A percentile compares a stretch with the other conserved stretches of the same genome.
phyloP scores from a whole-genome alignment of 2,113 vertebrate species.

The Crypturellus undulatus region DNA sequence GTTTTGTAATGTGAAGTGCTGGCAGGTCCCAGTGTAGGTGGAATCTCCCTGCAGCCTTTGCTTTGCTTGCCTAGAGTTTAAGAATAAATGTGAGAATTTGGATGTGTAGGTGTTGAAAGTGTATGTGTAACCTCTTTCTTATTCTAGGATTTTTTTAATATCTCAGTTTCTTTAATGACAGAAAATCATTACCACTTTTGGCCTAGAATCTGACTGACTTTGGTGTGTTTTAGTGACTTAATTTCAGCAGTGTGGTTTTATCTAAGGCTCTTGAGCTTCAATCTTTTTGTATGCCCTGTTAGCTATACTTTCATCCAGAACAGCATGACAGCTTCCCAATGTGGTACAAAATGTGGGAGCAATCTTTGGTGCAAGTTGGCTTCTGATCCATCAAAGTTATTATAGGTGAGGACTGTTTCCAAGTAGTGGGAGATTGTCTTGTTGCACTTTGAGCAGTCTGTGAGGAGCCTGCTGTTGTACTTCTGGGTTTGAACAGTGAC shows the following conservation, averaged over 20 bases:
- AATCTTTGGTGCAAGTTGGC: neutral
- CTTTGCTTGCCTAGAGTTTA: neutral
- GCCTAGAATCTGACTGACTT: neutral
- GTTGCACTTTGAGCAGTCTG: neutral
- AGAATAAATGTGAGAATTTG: neutral
- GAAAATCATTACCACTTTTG: accelerated
- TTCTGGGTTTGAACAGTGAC: neutral
- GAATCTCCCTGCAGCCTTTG: neutral
- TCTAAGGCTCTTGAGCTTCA: neutral
- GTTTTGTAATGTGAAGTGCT: neutral
- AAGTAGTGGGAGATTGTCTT: neutral
- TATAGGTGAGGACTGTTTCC: neutral
- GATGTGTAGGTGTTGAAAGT: neutral
- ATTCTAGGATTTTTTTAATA: neutral
- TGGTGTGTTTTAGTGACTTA: neutral
- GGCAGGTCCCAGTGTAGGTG: neutral
- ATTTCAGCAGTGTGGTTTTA: neutral
- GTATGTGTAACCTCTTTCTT: neutral
- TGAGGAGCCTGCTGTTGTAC: neutral
- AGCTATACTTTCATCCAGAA: neutral
- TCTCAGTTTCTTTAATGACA: neutral
- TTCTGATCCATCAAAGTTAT: neutral
- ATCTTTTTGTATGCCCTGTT: neutral
- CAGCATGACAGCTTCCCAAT: accelerated
- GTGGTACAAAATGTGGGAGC: accelerated